Percentiles rank a stretch among this genome's conserved stretches.
Evolutionary conservation across 2,797 vertebrate species (phyloP).

Genomic region (Rhinella marina): DNA sequence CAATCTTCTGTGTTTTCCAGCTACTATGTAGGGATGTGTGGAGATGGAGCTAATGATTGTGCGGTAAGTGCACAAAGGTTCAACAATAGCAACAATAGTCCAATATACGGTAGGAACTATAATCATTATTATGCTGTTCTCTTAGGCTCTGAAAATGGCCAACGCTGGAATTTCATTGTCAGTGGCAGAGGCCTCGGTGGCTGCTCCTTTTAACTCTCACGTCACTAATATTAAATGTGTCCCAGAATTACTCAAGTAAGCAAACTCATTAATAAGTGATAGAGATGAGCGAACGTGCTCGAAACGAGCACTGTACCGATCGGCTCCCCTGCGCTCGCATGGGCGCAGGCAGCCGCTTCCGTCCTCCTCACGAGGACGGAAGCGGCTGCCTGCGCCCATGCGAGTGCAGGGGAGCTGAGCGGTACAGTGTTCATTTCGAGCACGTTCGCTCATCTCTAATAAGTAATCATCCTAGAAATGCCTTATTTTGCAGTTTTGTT

Average conservation of each 20-base stretch:
- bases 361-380: too few species aligned
- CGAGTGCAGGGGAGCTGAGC: too few species aligned
- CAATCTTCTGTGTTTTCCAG: slow-evolving; percentile 67
- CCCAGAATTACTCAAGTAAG: slow-evolving; percentile 79
- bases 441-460: too few species aligned
- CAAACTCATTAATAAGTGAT: not conserved
- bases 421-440: too few species aligned
- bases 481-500: too few species aligned
- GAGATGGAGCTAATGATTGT: slow-evolving; percentile 82
- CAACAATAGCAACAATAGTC: not conserved
- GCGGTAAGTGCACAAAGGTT: slow-evolving; percentile 72
- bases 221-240: slow-evolving; percentile 76
- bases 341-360: too few species aligned
- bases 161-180: slow-evolving; percentile 80
- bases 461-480: too few species aligned
- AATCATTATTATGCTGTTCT: slow-evolving; percentile 31
- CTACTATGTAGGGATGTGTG: slow-evolving; percentile 82
- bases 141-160: slow-evolving; percentile 81
- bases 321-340: too few species aligned
- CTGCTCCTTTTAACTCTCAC: slow-evolving; percentile 79
- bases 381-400: too few species aligned
- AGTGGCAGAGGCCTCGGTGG: slow-evolving; percentile 79
- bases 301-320: too few species aligned
- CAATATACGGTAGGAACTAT: not conserved
- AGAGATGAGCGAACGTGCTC: too few species aligned